These are phyloP conservation scores for Nomia melanderi DNA, from an alignment of 1,140 invertebrate genomes.

Conservation along the genomic window DNA sequence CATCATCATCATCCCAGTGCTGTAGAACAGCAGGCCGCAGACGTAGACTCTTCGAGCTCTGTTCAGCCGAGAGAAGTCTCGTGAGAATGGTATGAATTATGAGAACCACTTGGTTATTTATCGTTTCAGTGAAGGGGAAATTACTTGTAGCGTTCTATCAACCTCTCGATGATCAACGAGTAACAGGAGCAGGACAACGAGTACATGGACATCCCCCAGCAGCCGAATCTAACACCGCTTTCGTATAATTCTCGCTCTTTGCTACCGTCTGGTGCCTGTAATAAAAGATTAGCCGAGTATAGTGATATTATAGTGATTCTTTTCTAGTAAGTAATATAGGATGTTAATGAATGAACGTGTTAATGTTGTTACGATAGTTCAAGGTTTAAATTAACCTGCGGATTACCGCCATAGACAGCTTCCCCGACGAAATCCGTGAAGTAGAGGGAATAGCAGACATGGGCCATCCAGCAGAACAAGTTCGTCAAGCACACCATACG, in stretches of 20 bases:
- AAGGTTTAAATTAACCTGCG: constrained; percentile 83
- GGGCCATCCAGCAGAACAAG: constrained; percentile 98
- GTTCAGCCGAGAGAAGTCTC: not conserved
- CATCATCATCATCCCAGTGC: constrained; percentile 93
- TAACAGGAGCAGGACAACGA: constrained; percentile 96
- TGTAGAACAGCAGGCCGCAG: constrained; percentile 94
- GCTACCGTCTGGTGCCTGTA: constrained; percentile 86
- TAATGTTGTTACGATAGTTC: no score
- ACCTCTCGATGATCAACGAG: constrained; percentile 92
- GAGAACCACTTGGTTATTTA: no score
- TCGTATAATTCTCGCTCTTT: constrained; percentile 87
- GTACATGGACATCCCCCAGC: constrained; percentile 98
- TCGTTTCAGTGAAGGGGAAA: not conserved
- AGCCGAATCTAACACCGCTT: constrained; percentile 95
- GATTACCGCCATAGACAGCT: constrained; percentile 95
- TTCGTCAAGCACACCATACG: constrained; percentile 95
- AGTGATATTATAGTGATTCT: no score
- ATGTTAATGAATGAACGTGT: no score
- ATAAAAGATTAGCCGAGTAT: not conserved
- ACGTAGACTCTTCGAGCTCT: constrained; percentile 94
- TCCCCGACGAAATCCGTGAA: constrained; percentile 99
- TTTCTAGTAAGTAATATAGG: no score
- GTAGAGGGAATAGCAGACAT: constrained; percentile 97
- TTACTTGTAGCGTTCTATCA: constrained; percentile 87
- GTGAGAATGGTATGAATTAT: not conserved